Evolutionary conservation across 53 echinoderm and acorn worm genomes (phyloP), one percentile per base, ranked within the genome.

Genomic region (Zoroaster sp.): DNA sequence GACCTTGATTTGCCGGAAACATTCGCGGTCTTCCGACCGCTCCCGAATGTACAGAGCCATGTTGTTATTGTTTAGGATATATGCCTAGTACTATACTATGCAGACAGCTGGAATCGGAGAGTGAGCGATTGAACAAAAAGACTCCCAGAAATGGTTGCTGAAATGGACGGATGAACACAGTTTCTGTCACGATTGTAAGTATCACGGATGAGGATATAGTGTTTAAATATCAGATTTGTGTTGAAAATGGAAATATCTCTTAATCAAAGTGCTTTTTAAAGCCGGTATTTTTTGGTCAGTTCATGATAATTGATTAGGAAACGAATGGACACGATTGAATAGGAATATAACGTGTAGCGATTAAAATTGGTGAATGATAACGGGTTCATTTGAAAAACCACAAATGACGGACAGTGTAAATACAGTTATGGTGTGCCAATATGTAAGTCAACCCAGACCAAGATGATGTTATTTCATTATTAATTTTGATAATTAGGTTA

Each of bases 31-130:
- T 87, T 72, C 92, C 92, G 92, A 91, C 72, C 87, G 78, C 80
- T 87, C 87, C 92, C 92, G 92, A 91, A 54, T 87, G 51, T 52
- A 1, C 70, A 80, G 87, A 77, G 92, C 92, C 92, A 91, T 91
- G 88, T 89, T 89, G 89, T 87, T 91, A 91, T 91, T 91, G 92
- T 91, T 91, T 91, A 52, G 92, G 33, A 53, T 20, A n/a, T n/a
- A 35, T 25, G 31, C 20, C 31, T 13, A 46, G n/a, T 75, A 40
- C 9, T 2, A 38, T 1, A 65, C 23, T n/a, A 0, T 0, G 23
- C 43, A 35, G 85, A 70, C 85, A 85, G 85, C 85, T 85, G 85
- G 70, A 85, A 74, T 40, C 13, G 37, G 5, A 70, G 37, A 36
- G 15, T 55, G 41, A 34, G 49, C 11, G 31, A 59, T 39, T 59